Conservation (phyloP, 2,888 invertebrate genomes). For the Ormyrus pomaceus region DNA sequence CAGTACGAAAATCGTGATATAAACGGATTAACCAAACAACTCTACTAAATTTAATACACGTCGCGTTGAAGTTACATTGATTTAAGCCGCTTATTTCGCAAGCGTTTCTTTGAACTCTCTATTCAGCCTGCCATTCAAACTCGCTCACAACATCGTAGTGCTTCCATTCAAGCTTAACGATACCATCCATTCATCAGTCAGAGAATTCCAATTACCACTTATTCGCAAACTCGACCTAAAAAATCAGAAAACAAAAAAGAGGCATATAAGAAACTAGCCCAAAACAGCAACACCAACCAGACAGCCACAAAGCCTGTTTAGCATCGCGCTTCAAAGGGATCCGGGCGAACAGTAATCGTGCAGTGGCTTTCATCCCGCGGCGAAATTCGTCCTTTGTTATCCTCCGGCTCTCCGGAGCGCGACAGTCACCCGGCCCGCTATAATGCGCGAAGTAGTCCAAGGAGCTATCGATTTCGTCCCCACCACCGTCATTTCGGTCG, state of each 20-base stretch:
- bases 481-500: not conserved
- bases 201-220: too few species aligned
- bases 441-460: conserved; percentile 24
- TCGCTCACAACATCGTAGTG: not conserved
- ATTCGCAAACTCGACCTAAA: too few species aligned
- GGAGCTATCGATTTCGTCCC: conserved; percentile 40
- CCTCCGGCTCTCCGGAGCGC: not conserved
- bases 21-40: too few species aligned
- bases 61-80: not conserved
- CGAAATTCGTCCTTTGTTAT: conserved; percentile 18
- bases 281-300: too few species aligned
- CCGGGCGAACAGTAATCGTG: too few species aligned
- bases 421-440: not conserved
- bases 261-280: too few species aligned
- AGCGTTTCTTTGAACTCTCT: conserved; percentile 9
- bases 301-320: too few species aligned
- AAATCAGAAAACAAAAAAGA: too few species aligned
- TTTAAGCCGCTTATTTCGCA: not conserved
- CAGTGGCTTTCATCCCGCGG: not conserved
- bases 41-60: too few species aligned
- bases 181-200: too few species aligned
- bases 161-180: not conserved
- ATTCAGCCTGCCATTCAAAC: not conserved
- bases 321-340: too few species aligned
- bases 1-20: too few species aligned